Conservation (phyloP, 2,113 vertebrate species). For the Drymodes brunneopygia region DNA sequence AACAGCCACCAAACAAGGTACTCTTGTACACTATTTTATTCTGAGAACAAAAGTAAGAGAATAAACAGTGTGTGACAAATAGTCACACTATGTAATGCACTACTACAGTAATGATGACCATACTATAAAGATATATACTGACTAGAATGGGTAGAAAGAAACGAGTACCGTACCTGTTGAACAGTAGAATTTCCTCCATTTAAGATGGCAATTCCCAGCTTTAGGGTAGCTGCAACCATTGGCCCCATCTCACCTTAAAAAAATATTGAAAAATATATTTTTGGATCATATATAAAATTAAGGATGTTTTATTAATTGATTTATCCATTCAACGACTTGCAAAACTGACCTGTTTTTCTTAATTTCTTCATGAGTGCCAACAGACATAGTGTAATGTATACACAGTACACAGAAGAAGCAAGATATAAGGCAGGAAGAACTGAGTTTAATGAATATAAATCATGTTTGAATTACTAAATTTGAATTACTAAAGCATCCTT, state of each 20-base stretch:
- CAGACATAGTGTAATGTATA: neutral
- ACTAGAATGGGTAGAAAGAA: neutral
- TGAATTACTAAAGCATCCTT: neutral
- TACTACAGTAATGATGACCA: neutral
- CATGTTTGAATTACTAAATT: neutral
- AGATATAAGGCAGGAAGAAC: neutral
- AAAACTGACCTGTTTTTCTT: neutral
- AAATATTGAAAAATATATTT: neutral
- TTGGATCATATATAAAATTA: neutral
- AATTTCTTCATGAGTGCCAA: neutral
- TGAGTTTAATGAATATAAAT: neutral
- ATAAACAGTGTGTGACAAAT: neutral
- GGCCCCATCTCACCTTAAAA: constrained; percentile 90
- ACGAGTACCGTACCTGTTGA: constrained; percentile 80
- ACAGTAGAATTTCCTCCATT: constrained; percentile 97
- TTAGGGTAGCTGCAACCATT: constrained; percentile 94
- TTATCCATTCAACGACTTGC: neutral
- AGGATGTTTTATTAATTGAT: neutral
- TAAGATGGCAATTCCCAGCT: constrained; percentile 92
- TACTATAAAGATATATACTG: neutral
- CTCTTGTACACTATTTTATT: neutral
- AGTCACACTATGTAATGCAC: neutral
- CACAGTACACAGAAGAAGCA: neutral
- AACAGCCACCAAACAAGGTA: neutral
- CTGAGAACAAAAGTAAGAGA: neutral